Conservation (phyloP, 2,888 invertebrate genomes). For the Poecilobothrus nobilitatus region DNA sequence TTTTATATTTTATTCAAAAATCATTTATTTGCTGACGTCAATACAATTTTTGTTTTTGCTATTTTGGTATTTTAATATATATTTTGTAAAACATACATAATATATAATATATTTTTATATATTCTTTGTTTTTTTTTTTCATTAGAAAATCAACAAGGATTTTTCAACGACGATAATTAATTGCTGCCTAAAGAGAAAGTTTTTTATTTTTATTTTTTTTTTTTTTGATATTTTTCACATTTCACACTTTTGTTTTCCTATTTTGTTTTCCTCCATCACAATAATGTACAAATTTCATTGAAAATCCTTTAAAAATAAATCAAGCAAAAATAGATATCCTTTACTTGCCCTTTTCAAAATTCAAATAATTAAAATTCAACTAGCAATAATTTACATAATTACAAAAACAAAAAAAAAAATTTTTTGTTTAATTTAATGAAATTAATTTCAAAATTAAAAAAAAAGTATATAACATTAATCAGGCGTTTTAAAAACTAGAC, state of each 20-base stretch:
- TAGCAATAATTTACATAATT: too few relatives aligned
- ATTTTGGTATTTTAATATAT: background rate
- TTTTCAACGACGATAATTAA: background rate
- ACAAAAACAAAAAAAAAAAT: too few relatives aligned
- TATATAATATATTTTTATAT: too few relatives aligned
- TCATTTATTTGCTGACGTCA: slow-evolving; percentile 6
- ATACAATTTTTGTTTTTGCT: background rate
- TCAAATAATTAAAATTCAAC: too few relatives aligned
- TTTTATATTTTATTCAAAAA: background rate
- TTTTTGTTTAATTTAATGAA: too few relatives aligned
- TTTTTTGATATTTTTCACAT: background rate
- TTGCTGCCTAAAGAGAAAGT: background rate
- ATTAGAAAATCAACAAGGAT: slow-evolving; percentile 1
- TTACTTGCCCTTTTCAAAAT: too few relatives aligned
- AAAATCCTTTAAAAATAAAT: too few relatives aligned
- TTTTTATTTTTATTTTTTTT: background rate
- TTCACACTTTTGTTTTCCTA: background rate
- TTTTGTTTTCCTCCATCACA: background rate
- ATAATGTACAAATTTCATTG: background rate
- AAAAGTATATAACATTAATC: too few relatives aligned
- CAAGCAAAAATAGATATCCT: too few relatives aligned
- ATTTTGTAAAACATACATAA: too few relatives aligned
- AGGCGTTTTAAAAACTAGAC: too few relatives aligned
- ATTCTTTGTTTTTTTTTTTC: background rate
- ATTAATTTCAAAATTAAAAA: too few relatives aligned